Conservation (phyloP, 2,888 invertebrate genomes). For the Melitaea athalia region DNA sequence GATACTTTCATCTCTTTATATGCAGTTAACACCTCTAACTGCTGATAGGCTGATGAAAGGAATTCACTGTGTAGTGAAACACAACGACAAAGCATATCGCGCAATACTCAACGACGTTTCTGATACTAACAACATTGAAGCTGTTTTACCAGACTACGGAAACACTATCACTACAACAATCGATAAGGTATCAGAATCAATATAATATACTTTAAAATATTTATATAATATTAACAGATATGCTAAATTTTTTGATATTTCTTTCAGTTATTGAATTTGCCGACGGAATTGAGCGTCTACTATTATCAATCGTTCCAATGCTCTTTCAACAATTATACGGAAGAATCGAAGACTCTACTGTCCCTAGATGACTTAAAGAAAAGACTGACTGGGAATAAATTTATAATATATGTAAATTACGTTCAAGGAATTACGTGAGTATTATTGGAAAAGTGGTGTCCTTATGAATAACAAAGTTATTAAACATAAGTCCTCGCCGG, state of each 20-base stretch:
- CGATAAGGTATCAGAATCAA: slow-evolving; percentile 70
- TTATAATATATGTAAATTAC: slow-evolving; percentile 67
- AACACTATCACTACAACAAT: slow-evolving; percentile 58
- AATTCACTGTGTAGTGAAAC: slow-evolving; percentile 70
- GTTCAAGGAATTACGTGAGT: slow-evolving; percentile 66
- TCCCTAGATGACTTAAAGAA: slow-evolving; percentile 77
- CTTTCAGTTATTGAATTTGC: slow-evolving; percentile 78
- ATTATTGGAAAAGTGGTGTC: slow-evolving; percentile 26
- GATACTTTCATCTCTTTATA: slow-evolving; percentile 4
- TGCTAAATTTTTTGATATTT: background rate
- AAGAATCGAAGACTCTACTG: slow-evolving; percentile 63
- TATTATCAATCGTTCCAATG: slow-evolving; percentile 78
- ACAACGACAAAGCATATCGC: slow-evolving; percentile 66
- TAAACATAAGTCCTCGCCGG: no score
- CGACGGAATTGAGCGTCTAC: slow-evolving; percentile 76
- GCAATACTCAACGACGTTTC: slow-evolving; percentile 65
- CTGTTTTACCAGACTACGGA: slow-evolving; percentile 72
- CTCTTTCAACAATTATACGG: slow-evolving; percentile 73
- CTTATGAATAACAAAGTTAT: background rate
- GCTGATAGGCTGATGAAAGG: slow-evolving; percentile 62
- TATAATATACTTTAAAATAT: no score
- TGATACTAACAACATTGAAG: slow-evolving; percentile 54
- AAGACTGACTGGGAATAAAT: slow-evolving; percentile 67
- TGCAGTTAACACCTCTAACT: slow-evolving; percentile 61
- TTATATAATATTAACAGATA: no score